phyloP scores from a whole-genome alignment of 2,797 vertebrate genomes.

The Mus spretus region DNA sequence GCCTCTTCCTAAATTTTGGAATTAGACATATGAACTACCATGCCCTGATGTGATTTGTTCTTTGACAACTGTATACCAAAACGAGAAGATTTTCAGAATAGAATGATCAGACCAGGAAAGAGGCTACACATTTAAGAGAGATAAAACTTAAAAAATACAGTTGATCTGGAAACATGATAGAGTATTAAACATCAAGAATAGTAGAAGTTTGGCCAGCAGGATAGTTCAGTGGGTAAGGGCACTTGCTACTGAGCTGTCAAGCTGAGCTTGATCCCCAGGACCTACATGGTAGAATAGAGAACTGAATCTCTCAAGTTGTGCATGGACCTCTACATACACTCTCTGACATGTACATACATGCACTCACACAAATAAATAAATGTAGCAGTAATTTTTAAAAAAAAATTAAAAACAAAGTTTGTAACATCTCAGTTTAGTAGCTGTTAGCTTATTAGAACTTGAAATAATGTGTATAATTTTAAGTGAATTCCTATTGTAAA shows the following conservation, averaged over 20 bases:
- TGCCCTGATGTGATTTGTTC: not conserved
- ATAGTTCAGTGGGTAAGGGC: not conserved
- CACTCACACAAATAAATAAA: not conserved
- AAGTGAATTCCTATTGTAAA: slow-evolving; percentile 65
- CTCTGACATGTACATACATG: not conserved
- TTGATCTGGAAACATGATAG: not conserved
- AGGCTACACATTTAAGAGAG: not conserved
- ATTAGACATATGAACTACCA: not conserved
- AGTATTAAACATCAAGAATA: not conserved
- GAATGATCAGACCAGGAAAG: not conserved
- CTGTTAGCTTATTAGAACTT: slow-evolving; percentile 37
- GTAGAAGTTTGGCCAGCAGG: not conserved
- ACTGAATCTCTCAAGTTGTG: not conserved
- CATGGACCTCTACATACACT: not conserved
- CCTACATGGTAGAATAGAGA: not conserved
- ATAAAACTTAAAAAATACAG: slow-evolving; percentile 6
- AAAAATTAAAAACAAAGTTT: slow-evolving; percentile 5
- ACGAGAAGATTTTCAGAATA: slow-evolving; percentile 56
- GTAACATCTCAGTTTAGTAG: slow-evolving; percentile 22
- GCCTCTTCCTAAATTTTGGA: not conserved
- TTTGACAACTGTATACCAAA: slow-evolving; percentile 12
- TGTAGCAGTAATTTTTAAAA: not conserved
- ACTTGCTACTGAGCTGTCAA: not conserved
- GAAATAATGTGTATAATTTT: slow-evolving; percentile 55
- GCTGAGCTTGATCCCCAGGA: not conserved